Conservation (phyloP, 2,888 invertebrate species). For the Mesorhabditis spiculigera region DNA sequence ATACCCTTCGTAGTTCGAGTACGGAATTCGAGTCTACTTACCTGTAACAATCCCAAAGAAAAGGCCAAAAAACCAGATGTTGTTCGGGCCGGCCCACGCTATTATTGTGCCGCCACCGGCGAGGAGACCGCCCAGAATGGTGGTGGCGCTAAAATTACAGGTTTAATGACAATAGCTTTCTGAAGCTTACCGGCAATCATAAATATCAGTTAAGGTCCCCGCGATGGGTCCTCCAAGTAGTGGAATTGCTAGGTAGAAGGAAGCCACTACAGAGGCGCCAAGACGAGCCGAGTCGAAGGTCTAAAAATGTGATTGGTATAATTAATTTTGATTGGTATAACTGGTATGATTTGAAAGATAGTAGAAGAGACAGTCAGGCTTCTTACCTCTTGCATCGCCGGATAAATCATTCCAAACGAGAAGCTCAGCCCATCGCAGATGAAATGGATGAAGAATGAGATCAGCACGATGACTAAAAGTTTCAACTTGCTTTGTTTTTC, state of each 20-base stretch:
- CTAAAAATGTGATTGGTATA: slow-evolving; percentile 49
- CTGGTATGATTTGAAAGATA: slow-evolving; percentile 68
- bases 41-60: slow-evolving; percentile 70
- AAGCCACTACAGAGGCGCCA: slow-evolving; percentile 84
- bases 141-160: slow-evolving; percentile 10
- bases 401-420: slow-evolving; percentile 84
- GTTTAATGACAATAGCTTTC: background rate
- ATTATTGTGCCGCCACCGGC: slow-evolving; percentile 62
- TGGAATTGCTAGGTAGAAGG: slow-evolving; percentile 86
- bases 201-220: slow-evolving; percentile 25
- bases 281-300: slow-evolving; percentile 81
- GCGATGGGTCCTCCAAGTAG: slow-evolving; percentile 74
- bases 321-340: too few species aligned
- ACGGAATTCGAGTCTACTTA: too few species aligned
- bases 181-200: slow-evolving; percentile 27
- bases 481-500: background rate
- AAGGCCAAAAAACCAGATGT: slow-evolving; percentile 68
- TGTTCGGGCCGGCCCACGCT: slow-evolving; percentile 67
- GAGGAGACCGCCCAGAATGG: slow-evolving; percentile 20
- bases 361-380: slow-evolving; percentile 72
- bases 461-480: slow-evolving; percentile 73
- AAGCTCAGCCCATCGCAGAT: slow-evolving; percentile 89
- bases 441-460: slow-evolving; percentile 81
- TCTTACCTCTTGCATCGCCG: slow-evolving; percentile 69
- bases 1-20: too few species aligned